Evolutionary conservation across 2,888 invertebrate genomes (phyloP), one percentile per base, ranked within the genome.

Genomic region (Resseliella maxima): DNA sequence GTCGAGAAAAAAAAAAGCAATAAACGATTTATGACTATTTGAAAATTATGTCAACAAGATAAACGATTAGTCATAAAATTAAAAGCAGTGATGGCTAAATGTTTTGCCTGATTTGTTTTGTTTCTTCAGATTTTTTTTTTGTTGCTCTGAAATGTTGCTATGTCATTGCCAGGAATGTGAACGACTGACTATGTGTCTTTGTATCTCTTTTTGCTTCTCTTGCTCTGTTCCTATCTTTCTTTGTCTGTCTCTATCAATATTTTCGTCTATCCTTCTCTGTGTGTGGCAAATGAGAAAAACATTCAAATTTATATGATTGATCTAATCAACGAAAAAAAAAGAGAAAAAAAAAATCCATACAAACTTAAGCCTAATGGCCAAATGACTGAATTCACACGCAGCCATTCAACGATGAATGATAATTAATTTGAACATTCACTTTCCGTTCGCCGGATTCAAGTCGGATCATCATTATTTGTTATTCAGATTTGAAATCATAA

Each of bases 41-140:
- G 72, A 72, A 72, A 72, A 72, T 72, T 72, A 72, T 72, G 72
- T 72, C 72, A 72, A 72, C 35, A 72, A 72, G 72, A 72, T 72
- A 72, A 72, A 72, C 72, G 72, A 72, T 72, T 72, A 31, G 72
- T 72, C 72, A 72, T 72, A 72, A 72, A 72, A 72, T 12, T 31
- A 72, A 31, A 72, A 35, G 21, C 72, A 72, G 72, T 31, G 72
- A 31, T 35, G 31, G 2, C 31, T 12, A 15, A 72, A 72, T 31
- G 72, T 72, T 72, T 72, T n/a, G 72, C 0, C 72, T 72, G 35
- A 72, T 72, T 72, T 72, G 72, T 72, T 59, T 24, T 59, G 50
- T 18, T 18, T 50, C 10, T 50, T 18, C 15, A 41, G 5, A 41
- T 41, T 6, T 50, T 50, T 10, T 10, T 12, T 50, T 10, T 10